phyloP scores from a whole-genome alignment of 1,140 invertebrate genomes.

The Hylyphantes graminicola region DNA sequence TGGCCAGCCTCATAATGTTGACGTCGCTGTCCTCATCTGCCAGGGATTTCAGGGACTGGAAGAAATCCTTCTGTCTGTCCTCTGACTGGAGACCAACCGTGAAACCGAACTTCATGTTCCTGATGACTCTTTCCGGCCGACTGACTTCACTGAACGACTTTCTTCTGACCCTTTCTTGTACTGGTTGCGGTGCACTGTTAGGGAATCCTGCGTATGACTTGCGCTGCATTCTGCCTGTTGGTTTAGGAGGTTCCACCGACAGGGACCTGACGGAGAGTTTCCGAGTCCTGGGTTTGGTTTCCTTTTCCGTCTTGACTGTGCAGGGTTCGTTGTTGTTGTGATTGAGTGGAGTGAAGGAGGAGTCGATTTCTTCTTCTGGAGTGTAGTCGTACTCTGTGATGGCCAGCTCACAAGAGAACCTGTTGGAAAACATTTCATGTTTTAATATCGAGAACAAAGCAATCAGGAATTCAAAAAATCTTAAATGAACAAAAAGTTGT shows the following conservation, averaged over 20 bases:
- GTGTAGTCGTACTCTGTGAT: slow-evolving; percentile 74
- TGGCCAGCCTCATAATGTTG: slow-evolving; percentile 63
- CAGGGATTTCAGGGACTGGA: slow-evolving; percentile 54
- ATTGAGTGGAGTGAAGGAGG: slow-evolving; percentile 8
- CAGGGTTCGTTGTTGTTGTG: not conserved
- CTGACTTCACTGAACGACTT: slow-evolving; percentile 61
- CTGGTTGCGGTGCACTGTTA: not conserved
- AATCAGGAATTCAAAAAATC: not conserved
- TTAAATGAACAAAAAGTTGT: too few relatives aligned
- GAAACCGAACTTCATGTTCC: slow-evolving; percentile 77
- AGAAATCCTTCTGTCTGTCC: slow-evolving; percentile 30
- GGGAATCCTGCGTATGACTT: slow-evolving; percentile 59
- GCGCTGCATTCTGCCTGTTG: slow-evolving; percentile 13
- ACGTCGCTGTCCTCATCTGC: slow-evolving; percentile 54
- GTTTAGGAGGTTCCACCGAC: not conserved
- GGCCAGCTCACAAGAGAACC: slow-evolving; percentile 74
- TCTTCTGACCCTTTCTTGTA: slow-evolving; percentile 22
- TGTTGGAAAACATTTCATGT: not conserved
- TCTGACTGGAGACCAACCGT: slow-evolving; percentile 72
- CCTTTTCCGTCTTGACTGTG: slow-evolving; percentile 24
- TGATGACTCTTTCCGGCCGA: slow-evolving; percentile 65
- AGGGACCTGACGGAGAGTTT: slow-evolving; percentile 13
- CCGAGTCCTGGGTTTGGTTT: slow-evolving; percentile 9
- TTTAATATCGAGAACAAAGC: not conserved
- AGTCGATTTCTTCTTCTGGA: slow-evolving; percentile 64